Evolutionary conservation across 2,797 vertebrate genomes (phyloP).

Genomic region (Acridotheres tristis): DNA sequence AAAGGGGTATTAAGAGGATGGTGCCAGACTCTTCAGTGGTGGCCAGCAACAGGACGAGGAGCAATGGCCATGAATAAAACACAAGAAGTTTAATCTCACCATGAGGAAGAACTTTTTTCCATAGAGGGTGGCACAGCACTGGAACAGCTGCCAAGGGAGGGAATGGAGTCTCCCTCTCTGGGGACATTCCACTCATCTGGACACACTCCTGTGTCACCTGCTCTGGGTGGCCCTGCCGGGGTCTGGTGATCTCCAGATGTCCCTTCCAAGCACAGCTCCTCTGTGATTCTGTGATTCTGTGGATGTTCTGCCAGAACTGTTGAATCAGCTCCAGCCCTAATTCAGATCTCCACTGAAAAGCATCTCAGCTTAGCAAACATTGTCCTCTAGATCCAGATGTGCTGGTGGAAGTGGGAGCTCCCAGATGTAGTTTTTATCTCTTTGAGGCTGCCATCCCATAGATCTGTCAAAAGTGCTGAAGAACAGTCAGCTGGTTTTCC

Average conservation of each 20-base stretch:
- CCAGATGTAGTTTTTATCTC: neutral
- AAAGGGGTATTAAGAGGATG: neutral
- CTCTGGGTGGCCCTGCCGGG: neutral
- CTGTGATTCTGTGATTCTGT: neutral
- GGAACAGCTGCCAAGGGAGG: neutral
- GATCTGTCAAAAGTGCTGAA: neutral
- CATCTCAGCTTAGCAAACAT: neutral
- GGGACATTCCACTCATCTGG: neutral
- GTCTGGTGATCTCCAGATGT: neutral
- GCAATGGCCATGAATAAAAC: neutral
- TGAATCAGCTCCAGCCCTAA: neutral
- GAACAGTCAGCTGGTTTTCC: neutral
- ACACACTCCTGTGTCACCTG: neutral
- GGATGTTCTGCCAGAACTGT: neutral
- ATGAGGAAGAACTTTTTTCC: neutral
- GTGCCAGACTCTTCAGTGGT: neutral
- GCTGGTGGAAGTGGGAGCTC: neutral
- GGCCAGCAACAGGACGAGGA: accelerated
- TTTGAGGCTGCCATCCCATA: neutral
- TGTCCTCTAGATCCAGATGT: neutral
- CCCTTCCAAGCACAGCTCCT: neutral
- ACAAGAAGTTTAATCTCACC: neutral
- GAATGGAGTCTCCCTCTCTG: neutral
- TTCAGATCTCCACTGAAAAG: neutral
- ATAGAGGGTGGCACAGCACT: neutral